phyloP scores from a whole-genome alignment of 2,797 vertebrate species.

The Astyanax mexicanus region DNA sequence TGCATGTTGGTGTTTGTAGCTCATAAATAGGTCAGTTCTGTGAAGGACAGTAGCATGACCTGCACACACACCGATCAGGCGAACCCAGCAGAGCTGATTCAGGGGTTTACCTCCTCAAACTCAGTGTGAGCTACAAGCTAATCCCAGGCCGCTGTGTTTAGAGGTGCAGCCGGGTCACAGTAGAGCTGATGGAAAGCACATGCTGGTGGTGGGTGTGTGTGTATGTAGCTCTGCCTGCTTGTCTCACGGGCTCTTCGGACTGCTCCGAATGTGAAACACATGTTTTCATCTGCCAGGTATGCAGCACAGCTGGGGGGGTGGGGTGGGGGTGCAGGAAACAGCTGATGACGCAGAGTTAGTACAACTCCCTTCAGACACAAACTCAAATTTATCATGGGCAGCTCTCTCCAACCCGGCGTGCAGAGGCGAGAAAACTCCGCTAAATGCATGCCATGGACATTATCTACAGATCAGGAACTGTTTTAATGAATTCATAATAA shows the following conservation, averaged over 20 bases:
- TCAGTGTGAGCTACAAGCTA: not conserved
- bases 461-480: no score
- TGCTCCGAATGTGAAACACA: slow-evolving; percentile 77
- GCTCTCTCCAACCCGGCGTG: slow-evolving; percentile 7
- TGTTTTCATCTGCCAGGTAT: slow-evolving; percentile 72
- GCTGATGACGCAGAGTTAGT: slow-evolving; percentile 51
- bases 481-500: no score
- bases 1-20: no score
- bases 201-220: slow-evolving; percentile 3
- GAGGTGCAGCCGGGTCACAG: slow-evolving; percentile 31
- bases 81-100: not conserved
- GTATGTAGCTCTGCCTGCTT: not conserved
- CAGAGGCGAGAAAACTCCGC: no score
- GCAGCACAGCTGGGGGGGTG: slow-evolving; percentile 46
- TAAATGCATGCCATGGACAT: no score
- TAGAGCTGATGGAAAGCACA: slow-evolving; percentile 36
- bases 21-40: not conserved
- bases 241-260: slow-evolving; percentile 53
- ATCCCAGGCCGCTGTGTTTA: not conserved
- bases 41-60: not conserved
- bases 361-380: slow-evolving; percentile 30
- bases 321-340: slow-evolving; percentile 69
- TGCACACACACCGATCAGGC: not conserved
- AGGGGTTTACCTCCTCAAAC: not conserved
- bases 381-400: slow-evolving; percentile 30